These are phyloP conservation scores for Drosophila tanythrix DNA, from an alignment of 2,888 invertebrate genomes.

Conservation along the genomic window DNA sequence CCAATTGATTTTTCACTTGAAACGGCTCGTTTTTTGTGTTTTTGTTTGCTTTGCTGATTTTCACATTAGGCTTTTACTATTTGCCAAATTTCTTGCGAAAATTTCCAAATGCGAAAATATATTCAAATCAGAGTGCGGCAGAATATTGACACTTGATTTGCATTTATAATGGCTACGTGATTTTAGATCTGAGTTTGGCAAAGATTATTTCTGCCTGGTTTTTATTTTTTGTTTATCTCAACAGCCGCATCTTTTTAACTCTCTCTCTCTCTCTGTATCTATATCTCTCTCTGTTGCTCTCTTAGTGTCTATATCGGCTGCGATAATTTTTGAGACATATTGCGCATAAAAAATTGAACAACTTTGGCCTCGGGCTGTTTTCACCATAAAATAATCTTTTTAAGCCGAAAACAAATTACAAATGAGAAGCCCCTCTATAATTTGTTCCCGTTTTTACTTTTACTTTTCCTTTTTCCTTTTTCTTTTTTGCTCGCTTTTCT, in stretches of 20 bases:
- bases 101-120: slow-evolving; percentile 54
- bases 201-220: slow-evolving; percentile 20
- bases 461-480: slow-evolving; percentile 6
- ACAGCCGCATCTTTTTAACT: slow-evolving; percentile 10
- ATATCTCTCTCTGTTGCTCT: not conserved
- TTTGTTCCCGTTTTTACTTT: slow-evolving; percentile 55
- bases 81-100: slow-evolving; percentile 29
- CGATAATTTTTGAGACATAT: slow-evolving; percentile 69
- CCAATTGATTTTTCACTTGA: slow-evolving; percentile 72
- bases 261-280: not conserved
- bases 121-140: slow-evolving; percentile 56
- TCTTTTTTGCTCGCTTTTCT: slow-evolving; percentile 2
- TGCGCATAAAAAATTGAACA: slow-evolving; percentile 78
- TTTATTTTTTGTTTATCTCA: slow-evolving; percentile 26
- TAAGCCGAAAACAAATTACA: slow-evolving; percentile 79
- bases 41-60: slow-evolving; percentile 71
- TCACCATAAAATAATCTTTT: slow-evolving; percentile 79
- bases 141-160: slow-evolving; percentile 77
- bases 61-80: slow-evolving; percentile 41
- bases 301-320: not conserved
- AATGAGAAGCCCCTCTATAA: slow-evolving; percentile 59
- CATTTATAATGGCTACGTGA: slow-evolving; percentile 81
- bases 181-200: slow-evolving; percentile 23
- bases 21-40: slow-evolving; percentile 8
- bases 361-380: slow-evolving; percentile 65